Evolutionary conservation across 2,113 vertebrate species (phyloP), one percentile per base, ranked within the genome.

Genomic region (Chloroceryle aenea): DNA sequence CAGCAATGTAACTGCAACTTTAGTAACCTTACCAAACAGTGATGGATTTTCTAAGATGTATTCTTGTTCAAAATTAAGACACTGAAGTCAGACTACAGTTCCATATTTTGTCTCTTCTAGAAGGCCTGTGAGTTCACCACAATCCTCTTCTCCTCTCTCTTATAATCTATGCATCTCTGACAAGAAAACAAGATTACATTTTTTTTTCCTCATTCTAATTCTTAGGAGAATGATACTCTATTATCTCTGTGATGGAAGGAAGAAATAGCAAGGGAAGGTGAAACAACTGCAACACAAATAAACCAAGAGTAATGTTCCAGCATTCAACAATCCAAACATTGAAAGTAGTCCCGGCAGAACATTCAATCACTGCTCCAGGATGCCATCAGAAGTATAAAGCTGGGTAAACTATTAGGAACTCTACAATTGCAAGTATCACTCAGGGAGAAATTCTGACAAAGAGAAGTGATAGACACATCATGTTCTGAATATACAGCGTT

Each of bases 401-500:
- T 75, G 55, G 75, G 83, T 76, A 82, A 95, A 87, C 88, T 78
- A 78, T 95, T 89, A 95, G 87, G 72, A 97, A 91, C 64, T 89
- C 88, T 45, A 93, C 87, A 87, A 82, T 48, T 48, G 56, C 76
- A 95, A 94, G 95, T 67, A 95, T 81, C 81, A 92, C 93, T 93
- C 80, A 66, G 95, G 97, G 93, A 98, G 64, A 97, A 85, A 96
- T 96, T 95, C 61, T 86, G 69, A 96, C 95, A 79, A 62, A 97
- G 92, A 86, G 63, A 88, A 96, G 91, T 89, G 92, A 93, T 87
- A 96, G 93, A 81, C 64, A n/a, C 80, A 95, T 93, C 67, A 94
- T 68, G 81, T 77, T 95, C 73, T 75, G 94, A 97, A 97, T 97
- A 90, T 93, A 96, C 68, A 87, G 62, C 63, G 67, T 64, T 88